Conservation (phyloP, 2,113 vertebrate species). For the Bos taurus region DNA sequence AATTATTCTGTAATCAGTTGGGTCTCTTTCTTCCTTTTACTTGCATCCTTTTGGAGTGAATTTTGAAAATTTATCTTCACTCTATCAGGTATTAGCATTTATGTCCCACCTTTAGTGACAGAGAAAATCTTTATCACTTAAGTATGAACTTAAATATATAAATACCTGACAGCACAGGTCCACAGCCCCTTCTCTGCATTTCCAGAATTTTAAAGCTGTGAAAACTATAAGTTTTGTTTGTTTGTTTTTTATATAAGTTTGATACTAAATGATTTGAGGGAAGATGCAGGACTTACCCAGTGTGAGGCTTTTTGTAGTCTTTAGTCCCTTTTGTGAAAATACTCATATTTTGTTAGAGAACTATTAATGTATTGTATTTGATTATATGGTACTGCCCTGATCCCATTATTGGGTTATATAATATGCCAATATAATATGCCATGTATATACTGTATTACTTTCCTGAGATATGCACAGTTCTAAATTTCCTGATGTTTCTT, state of each 20-base stretch:
- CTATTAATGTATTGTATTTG: constrained; percentile 22
- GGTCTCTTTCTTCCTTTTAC: constrained; percentile 28
- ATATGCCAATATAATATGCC: neutral
- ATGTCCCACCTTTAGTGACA: constrained; percentile 4
- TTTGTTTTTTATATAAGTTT: neutral
- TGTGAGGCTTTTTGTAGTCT: neutral
- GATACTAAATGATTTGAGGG: neutral
- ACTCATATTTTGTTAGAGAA: constrained; percentile 35
- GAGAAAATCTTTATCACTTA: constrained; percentile 24
- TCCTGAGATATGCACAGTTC: constrained; percentile 13
- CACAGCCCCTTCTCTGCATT: neutral
- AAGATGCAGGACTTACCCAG: neutral
- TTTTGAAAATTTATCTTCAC: constrained; percentile 32
- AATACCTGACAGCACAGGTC: neutral
- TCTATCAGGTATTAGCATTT: constrained; percentile 13
- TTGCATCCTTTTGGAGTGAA: constrained; percentile 15
- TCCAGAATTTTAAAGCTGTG: constrained; percentile 26
- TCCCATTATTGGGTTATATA: neutral
- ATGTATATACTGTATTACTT: neutral
- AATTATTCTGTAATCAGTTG: constrained; percentile 25
- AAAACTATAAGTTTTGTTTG: neutral
- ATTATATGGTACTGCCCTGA: neutral
- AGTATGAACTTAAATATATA: constrained; percentile 28
- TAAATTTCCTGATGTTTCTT: constrained; percentile 41
- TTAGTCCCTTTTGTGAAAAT: constrained; percentile 34